Conservation (phyloP, 2,888 invertebrate species). For the Ceraclea dissimilis region DNA sequence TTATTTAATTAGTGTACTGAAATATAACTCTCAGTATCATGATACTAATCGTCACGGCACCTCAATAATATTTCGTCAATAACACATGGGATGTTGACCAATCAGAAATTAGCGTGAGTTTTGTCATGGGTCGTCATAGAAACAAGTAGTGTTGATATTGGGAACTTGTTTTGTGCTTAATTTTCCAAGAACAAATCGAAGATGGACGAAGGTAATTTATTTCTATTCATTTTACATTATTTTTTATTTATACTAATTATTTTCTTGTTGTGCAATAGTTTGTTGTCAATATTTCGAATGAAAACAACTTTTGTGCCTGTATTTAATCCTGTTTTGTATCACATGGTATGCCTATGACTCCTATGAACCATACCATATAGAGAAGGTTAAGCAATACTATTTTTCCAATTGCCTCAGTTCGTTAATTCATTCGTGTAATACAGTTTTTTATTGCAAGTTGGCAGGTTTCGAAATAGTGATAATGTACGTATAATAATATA, state of each 20-base stretch:
- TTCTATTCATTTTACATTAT: conserved; percentile 1
- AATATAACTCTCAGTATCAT: too few species aligned
- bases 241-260: not conserved
- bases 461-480: too few species aligned
- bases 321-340: conserved; percentile 11
- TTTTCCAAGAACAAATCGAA: conserved; percentile 13
- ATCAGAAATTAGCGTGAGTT: conserved; percentile 17
- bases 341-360: conserved; percentile 16
- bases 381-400: conserved; percentile 21
- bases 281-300: not conserved
- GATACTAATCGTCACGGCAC: conserved; percentile 32
- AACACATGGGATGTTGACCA: conserved; percentile 21
- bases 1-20: too few species aligned
- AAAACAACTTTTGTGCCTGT: not conserved
- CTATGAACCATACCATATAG: conserved; percentile 15
- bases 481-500: too few species aligned
- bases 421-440: not conserved
- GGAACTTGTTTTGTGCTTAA: conserved; percentile 14
- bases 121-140: conserved; percentile 23
- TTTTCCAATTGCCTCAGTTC: conserved; percentile 6
- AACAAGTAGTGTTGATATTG: conserved; percentile 18
- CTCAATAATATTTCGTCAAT: conserved; percentile 21
- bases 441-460: too few species aligned
- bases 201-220: conserved; percentile 20
- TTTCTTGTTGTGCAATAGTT: not conserved